Evolutionary conservation across 1,140 invertebrate genomes (phyloP).

Genomic region (Dryas iulia): DNA sequence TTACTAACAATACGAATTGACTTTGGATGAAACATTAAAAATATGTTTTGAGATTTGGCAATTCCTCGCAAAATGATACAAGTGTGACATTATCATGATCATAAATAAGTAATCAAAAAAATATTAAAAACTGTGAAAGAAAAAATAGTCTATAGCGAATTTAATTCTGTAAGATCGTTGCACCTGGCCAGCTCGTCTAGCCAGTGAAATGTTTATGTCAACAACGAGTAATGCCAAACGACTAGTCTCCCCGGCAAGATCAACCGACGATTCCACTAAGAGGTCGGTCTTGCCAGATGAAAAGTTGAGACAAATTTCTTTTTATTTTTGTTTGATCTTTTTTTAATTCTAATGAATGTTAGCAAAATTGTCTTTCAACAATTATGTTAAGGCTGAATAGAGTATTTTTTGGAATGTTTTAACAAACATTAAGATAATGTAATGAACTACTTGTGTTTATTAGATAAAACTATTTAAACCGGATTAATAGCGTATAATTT

Average conservation of each 20-base stretch:
- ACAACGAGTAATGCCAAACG: constrained; percentile 51
- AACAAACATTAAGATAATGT: background rate
- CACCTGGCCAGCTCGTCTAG: constrained; percentile 39
- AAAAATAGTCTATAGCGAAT: background rate
- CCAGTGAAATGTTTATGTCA: constrained; percentile 57
- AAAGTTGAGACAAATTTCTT: background rate
- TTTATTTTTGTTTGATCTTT: background rate
- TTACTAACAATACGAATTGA: too few species aligned
- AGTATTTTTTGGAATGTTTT: background rate
- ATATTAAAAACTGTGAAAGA: background rate
- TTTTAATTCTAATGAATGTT: background rate
- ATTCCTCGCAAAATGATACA: background rate
- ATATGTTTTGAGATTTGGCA: background rate
- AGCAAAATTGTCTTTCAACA: background rate
- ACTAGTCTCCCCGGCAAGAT: constrained; percentile 11
- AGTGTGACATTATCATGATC: background rate
- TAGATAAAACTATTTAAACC: too few species aligned
- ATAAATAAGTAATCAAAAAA: background rate
- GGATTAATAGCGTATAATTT: too few species aligned
- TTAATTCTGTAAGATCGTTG: constrained; percentile 23
- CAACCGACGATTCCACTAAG: constrained; percentile 4
- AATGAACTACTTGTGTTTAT: background rate
- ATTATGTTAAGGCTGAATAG: background rate
- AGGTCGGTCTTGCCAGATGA: constrained; percentile 10
- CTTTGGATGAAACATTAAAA: too few species aligned